Evolutionary conservation across 2,888 invertebrate genomes (phyloP).

Genomic region (Habrosyne pyritoides): DNA sequence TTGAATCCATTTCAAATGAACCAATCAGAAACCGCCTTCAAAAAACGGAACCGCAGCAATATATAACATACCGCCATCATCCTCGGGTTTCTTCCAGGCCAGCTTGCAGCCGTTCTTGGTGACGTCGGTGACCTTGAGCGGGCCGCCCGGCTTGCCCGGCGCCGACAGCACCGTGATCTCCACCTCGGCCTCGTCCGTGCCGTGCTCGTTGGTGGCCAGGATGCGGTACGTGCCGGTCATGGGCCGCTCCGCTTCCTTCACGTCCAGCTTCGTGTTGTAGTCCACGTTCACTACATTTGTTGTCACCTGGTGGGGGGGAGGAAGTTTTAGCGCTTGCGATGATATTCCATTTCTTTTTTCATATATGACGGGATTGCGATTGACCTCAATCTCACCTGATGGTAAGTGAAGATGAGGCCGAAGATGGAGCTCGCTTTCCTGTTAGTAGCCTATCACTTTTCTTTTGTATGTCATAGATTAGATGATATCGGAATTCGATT

Average conservation of each 20-base stretch:
- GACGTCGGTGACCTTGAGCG: constrained; percentile 93
- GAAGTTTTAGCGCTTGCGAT: no score
- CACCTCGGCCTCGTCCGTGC: constrained; percentile 95
- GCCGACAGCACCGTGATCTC: constrained; percentile 94
- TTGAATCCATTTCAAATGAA: no score
- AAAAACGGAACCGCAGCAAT: no score
- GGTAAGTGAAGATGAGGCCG: no score
- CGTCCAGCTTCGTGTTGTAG: constrained; percentile 94
- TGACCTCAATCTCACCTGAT: no score
- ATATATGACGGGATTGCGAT: no score
- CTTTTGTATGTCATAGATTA: no score
- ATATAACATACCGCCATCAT: constrained; percentile 95
- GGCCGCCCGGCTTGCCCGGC: constrained; percentile 94
- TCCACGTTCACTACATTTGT: constrained; percentile 92
- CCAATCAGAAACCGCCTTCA: no score
- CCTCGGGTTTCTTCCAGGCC: constrained; percentile 96
- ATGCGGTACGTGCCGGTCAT: constrained; percentile 96
- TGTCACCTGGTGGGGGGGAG: constrained; percentile 73
- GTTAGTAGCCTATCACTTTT: no score
- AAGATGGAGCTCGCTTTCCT: no score
- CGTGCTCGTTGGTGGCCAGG: constrained; percentile 94
- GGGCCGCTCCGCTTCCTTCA: constrained; percentile 90
- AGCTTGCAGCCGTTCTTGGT: constrained; percentile 95
- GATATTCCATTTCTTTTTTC: no score
- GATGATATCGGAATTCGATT: no score